Percentiles rank a stretch among this genome's conserved stretches.
phyloP scores from a whole-genome alignment of 2,888 invertebrate genomes.

The Stratiomys singularior region DNA sequence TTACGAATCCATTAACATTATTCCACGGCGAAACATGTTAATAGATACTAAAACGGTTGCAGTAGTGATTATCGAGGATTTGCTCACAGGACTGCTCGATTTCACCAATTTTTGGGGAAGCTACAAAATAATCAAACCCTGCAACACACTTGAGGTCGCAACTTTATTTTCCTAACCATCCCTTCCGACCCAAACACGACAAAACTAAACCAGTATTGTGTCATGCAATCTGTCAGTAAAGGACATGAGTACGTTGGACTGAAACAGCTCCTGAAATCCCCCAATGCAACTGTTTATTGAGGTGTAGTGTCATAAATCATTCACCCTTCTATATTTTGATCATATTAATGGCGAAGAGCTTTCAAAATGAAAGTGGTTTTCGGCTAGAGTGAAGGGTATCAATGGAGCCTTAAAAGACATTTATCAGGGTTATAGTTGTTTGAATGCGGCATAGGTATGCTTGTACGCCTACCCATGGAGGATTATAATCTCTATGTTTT shows the following conservation, averaged over 20 bases:
- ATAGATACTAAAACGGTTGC: not conserved
- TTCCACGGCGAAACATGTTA: not conserved
- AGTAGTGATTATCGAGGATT: not conserved
- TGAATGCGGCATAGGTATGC: too few relatives aligned
- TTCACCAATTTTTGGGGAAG: not conserved
- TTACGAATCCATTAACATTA: not conserved
- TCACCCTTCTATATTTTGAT: slow-evolving; percentile 30
- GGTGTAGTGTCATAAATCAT: slow-evolving; percentile 51
- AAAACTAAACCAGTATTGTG: too few relatives aligned
- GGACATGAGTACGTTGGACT: too few relatives aligned
- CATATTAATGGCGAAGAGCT: slow-evolving; percentile 1
- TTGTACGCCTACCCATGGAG: too few relatives aligned
- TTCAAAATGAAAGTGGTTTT: not conserved
- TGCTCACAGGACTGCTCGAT: not conserved
- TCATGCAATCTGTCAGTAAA: too few relatives aligned
- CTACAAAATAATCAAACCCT: not conserved
- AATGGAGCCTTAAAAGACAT: too few relatives aligned
- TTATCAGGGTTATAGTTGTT: too few relatives aligned
- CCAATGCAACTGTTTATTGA: slow-evolving; percentile 39
- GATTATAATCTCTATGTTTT: too few relatives aligned
- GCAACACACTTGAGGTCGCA: not conserved
- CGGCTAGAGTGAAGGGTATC: too few relatives aligned
- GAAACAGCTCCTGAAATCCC: not conserved
- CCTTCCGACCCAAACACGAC: too few relatives aligned
- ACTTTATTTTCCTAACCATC: not conserved